phyloP scores from a whole-genome alignment of 2,888 invertebrate species.

The Tortrix viridana region DNA sequence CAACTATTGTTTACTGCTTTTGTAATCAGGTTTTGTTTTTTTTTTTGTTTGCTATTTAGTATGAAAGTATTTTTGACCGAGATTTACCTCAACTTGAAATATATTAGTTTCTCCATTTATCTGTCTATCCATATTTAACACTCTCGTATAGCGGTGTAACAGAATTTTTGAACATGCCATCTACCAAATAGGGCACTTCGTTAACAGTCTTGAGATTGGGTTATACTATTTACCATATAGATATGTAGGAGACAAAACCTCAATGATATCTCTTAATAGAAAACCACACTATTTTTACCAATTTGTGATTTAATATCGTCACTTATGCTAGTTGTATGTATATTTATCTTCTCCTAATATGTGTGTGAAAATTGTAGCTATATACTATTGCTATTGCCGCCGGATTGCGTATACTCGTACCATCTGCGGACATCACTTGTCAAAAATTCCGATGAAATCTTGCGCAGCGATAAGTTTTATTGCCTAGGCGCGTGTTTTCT shows the following conservation, averaged over 20 bases:
- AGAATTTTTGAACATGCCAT: too few species aligned
- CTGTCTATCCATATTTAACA: too few species aligned
- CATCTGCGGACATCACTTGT: constrained; percentile 12
- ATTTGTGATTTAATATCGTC: too few species aligned
- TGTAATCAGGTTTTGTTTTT: not conserved
- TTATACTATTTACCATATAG: too few species aligned
- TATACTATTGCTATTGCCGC: not conserved
- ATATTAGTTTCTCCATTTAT: too few species aligned
- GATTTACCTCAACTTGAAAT: not conserved
- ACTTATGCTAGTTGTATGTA: too few species aligned
- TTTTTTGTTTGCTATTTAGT: constrained; percentile 5
- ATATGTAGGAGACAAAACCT: too few species aligned
- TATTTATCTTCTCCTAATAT: not conserved
- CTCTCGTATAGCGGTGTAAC: too few species aligned
- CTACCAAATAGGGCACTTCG: too few species aligned
- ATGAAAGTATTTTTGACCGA: not conserved
- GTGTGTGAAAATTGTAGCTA: not conserved
- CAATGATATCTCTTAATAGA: too few species aligned
- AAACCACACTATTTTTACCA: too few species aligned
- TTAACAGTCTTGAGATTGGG: too few species aligned
- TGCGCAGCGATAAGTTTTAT: constrained; percentile 30
- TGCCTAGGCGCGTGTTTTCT: constrained; percentile 24
- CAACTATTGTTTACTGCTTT: constrained; percentile 10
- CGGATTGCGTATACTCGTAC: not conserved
- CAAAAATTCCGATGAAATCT: constrained; percentile 27